phyloP scores from a whole-genome alignment of 2,797 vertebrate species.

The Cynodonichthys magdalenae region DNA sequence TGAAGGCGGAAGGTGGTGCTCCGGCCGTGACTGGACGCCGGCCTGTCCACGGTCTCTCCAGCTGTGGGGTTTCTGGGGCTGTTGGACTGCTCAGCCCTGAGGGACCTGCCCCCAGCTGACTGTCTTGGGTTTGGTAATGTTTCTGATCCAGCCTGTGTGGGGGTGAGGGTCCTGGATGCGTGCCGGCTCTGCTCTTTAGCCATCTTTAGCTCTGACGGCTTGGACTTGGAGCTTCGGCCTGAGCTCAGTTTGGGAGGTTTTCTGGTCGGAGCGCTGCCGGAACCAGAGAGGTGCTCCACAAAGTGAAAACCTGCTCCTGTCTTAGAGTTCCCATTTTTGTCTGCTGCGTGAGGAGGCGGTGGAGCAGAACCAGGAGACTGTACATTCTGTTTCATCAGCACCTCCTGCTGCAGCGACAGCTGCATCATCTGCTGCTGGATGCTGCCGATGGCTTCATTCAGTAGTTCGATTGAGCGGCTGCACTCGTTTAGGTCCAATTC shows the following conservation, averaged over 20 bases:
- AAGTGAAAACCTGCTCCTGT: constrained; percentile 83
- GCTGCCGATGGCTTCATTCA: constrained; percentile 91
- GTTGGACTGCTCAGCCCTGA: constrained; percentile 70
- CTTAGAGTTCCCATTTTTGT: constrained; percentile 83
- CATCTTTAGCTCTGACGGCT: constrained; percentile 88
- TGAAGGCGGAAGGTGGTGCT: constrained; percentile 82
- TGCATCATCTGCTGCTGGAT: constrained; percentile 92
- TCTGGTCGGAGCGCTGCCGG: constrained; percentile 76
- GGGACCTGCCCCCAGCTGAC: constrained; percentile 78
- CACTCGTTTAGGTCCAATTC: constrained; percentile 90
- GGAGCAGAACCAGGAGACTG: constrained; percentile 78
- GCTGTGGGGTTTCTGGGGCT: constrained; percentile 47
- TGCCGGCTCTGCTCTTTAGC: constrained; percentile 84
- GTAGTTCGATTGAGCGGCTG: constrained; percentile 92
- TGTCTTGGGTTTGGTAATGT: constrained; percentile 77
- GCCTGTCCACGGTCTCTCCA: constrained; percentile 64
- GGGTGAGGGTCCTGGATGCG: constrained; percentile 82
- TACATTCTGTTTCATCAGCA: constrained; percentile 91
- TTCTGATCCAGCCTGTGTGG: constrained; percentile 81
- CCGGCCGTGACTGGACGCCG: constrained; percentile 73
- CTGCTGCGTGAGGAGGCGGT: constrained; percentile 31
- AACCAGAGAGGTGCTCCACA: constrained; percentile 83
- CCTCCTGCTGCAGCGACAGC: constrained; percentile 89
- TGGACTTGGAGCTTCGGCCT: constrained; percentile 81
- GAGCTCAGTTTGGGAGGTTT: constrained; percentile 88